Evolutionary conservation across 2,113 vertebrate species (phyloP).

Genomic region (Xenotilapia longispinis): DNA sequence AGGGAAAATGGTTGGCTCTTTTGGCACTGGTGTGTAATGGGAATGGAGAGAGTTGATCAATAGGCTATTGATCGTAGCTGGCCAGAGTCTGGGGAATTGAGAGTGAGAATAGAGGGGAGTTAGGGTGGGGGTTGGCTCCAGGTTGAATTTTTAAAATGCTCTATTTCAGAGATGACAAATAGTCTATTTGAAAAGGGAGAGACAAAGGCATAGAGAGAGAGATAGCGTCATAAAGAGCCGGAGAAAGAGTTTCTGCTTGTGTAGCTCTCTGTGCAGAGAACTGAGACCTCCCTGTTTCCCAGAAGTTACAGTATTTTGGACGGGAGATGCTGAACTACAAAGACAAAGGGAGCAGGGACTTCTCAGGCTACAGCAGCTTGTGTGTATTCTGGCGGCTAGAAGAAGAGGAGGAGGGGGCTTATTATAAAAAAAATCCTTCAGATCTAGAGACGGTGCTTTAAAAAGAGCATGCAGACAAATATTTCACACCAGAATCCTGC

Average conservation of each 20-base stretch:
- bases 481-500: slow-evolving; percentile 4
- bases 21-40: slow-evolving; percentile 76
- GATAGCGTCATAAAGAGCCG: slow-evolving; percentile 28
- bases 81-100: slow-evolving; percentile 76
- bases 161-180: slow-evolving; percentile 76
- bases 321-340: slow-evolving; percentile 54
- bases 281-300: slow-evolving; percentile 51
- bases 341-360: slow-evolving; percentile 60
- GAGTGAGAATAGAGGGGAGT: slow-evolving; percentile 70
- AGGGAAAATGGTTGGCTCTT: slow-evolving; percentile 69
- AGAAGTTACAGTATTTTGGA: slow-evolving; percentile 55
- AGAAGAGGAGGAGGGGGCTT: neutral
- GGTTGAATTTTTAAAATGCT: slow-evolving; percentile 76
- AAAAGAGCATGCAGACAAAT: neutral
- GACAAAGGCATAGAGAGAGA: slow-evolving; percentile 40
- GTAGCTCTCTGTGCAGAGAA: slow-evolving; percentile 27
- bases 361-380: slow-evolving; percentile 43
- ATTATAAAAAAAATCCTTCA: slow-evolving; percentile 27
- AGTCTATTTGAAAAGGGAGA: slow-evolving; percentile 66
- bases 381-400: slow-evolving; percentile 12
- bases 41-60: slow-evolving; percentile 79
- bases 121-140: slow-evolving; percentile 68
- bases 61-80: slow-evolving; percentile 76
- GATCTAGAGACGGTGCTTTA: slow-evolving; percentile 1
- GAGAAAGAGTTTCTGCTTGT: slow-evolving; percentile 19